A percentile compares a stretch with the other conserved stretches of the same genome.
phyloP scores from a whole-genome alignment of 2,113 vertebrate genomes.

The Myotis yumanensis region DNA sequence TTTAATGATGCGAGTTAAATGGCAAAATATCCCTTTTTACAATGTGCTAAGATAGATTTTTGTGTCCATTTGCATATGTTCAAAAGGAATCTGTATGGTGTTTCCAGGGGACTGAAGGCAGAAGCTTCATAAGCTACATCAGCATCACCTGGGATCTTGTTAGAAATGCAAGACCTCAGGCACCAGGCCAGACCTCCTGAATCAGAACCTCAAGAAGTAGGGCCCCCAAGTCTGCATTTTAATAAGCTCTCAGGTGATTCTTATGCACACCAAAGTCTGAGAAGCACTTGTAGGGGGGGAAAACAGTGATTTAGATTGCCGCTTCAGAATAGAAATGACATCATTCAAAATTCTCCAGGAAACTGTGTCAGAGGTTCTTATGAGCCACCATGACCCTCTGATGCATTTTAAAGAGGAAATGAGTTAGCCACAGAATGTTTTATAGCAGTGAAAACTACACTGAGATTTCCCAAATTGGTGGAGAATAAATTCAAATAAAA shows the following conservation, averaged over 20 bases:
- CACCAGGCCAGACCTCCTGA: background rate
- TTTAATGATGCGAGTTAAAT: background rate
- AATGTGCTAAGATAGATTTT: background rate
- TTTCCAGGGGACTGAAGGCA: background rate
- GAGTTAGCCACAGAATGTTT: conserved; percentile 76
- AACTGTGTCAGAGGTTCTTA: conserved; percentile 77
- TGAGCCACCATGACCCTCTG: conserved; percentile 71
- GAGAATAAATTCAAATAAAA: conserved; percentile 57
- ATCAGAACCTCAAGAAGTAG: background rate
- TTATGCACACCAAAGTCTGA: background rate
- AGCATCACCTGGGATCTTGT: background rate
- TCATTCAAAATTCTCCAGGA: conserved; percentile 73
- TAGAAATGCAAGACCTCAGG: background rate
- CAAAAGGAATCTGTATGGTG: background rate
- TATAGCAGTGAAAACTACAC: conserved; percentile 57
- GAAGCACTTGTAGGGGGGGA: conserved; percentile 45
- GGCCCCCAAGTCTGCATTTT: background rate
- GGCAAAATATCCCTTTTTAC: background rate
- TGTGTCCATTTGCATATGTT: background rate
- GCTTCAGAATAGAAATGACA: conserved; percentile 72
- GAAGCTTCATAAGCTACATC: background rate
- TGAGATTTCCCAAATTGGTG: conserved; percentile 55
- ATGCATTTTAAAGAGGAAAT: conserved; percentile 77
- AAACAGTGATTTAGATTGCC: conserved; percentile 72
- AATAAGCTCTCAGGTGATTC: background rate